Conservation (phyloP, 1,140 invertebrate genomes). For the Choristoneura fumiferana region DNA sequence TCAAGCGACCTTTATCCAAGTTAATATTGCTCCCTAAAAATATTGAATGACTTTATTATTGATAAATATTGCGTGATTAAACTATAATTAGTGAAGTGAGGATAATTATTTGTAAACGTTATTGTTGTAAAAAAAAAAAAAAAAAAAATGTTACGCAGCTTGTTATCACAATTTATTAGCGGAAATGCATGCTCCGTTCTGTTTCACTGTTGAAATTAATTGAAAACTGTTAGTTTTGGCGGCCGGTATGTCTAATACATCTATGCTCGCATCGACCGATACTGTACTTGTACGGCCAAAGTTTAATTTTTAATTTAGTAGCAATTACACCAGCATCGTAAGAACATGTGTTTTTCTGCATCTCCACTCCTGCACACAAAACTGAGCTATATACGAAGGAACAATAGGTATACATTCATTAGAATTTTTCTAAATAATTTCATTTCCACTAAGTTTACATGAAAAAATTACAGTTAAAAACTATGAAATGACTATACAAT, state of each 20-base stretch:
- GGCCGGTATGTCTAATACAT: neutral
- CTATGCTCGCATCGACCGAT: neutral
- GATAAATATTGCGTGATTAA: neutral
- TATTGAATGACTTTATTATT: neutral
- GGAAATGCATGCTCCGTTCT: neutral
- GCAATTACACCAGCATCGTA: too few species aligned
- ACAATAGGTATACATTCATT: too few species aligned
- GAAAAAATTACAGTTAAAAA: too few species aligned
- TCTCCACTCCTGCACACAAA: too few species aligned
- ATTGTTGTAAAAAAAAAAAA: too few species aligned
- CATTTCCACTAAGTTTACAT: too few species aligned
- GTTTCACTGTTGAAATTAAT: neutral
- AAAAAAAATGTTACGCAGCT: neutral
- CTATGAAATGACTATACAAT: too few species aligned
- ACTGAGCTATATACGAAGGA: too few species aligned
- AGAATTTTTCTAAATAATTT: too few species aligned
- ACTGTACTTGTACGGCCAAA: too few species aligned
- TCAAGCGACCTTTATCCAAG: conserved; percentile 14
- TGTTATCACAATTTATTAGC: neutral
- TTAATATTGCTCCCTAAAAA: conserved; percentile 19
- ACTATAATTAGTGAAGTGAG: neutral
- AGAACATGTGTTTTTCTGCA: too few species aligned
- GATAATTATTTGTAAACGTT: neutral
- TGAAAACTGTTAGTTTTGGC: conserved; percentile 4
- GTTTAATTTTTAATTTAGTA: too few species aligned